A percentile compares a stretch with the other conserved stretches of the same genome.
These are phyloP conservation scores for Nylanderia fulva DNA, from an alignment of 1,140 invertebrate species.

Conservation along the genomic window DNA sequence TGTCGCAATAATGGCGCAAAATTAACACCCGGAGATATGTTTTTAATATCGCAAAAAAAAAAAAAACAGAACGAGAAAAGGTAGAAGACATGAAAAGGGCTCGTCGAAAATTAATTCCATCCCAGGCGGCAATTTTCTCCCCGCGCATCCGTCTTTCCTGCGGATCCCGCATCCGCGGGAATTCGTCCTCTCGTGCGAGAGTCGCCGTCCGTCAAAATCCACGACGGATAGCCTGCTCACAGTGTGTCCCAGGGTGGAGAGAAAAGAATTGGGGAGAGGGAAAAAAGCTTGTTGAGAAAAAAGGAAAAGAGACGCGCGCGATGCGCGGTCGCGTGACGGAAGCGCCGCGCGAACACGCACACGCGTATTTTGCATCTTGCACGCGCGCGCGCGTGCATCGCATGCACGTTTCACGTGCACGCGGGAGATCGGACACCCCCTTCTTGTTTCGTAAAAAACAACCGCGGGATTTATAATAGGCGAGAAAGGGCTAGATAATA, in stretches of 20 bases:
- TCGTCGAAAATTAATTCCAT: slow-evolving; percentile 46
- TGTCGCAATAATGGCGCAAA: not conserved
- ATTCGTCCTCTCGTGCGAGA: slow-evolving; percentile 72
- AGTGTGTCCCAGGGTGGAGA: slow-evolving; percentile 8
- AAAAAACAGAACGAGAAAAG: not conserved
- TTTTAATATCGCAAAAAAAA: not conserved
- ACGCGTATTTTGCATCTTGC: slow-evolving; percentile 68
- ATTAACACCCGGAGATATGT: slow-evolving; percentile 10
- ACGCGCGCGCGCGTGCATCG: not conserved
- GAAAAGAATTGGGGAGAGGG: slow-evolving; percentile 13
- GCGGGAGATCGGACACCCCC: not conserved
- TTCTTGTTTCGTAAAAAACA: slow-evolving; percentile 2
- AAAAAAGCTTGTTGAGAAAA: slow-evolving; percentile 13
- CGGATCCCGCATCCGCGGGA: slow-evolving; percentile 69
- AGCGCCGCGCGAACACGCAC: slow-evolving; percentile 62
- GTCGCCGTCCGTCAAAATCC: slow-evolving; percentile 68
- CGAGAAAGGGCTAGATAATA: slow-evolving; percentile 35
- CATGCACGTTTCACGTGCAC: not conserved
- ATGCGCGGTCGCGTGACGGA: slow-evolving; percentile 73
- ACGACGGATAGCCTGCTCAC: slow-evolving; percentile 40
- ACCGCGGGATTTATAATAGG: slow-evolving; percentile 25
- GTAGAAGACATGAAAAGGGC: not conserved
- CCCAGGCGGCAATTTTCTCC: slow-evolving; percentile 64
- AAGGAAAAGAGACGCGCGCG: slow-evolving; percentile 19
- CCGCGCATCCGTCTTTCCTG: slow-evolving; percentile 59